Evolutionary conservation across 2,797 vertebrate species (phyloP).

Genomic region (Tangara arthus): DNA sequence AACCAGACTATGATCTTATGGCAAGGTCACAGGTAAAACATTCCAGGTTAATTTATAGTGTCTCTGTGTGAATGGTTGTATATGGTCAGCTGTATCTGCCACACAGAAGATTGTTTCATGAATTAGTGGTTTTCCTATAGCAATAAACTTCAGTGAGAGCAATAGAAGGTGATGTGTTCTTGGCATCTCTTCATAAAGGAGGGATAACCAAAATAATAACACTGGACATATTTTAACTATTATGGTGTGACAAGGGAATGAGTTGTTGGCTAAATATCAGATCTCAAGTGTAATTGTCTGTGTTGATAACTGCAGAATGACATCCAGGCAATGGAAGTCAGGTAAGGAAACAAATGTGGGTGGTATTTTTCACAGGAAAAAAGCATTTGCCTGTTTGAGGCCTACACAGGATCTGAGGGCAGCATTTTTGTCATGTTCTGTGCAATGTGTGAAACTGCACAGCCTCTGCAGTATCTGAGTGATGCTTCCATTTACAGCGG

Average conservation of each 20-base stretch:
- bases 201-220: constrained; percentile 25
- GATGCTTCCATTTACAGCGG: neutral
- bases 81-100: constrained; percentile 29
- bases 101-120: constrained; percentile 13
- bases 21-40: constrained; percentile 56
- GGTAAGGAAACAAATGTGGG: constrained; percentile 35
- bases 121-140: constrained; percentile 45
- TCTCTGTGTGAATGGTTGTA: constrained; percentile 54
- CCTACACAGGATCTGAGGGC: neutral
- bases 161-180: constrained; percentile 30
- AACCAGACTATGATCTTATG: constrained; percentile 21
- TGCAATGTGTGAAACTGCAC: neutral
- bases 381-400: neutral
- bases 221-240: constrained; percentile 38
- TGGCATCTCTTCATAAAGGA: constrained; percentile 39
- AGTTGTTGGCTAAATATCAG: constrained; percentile 33
- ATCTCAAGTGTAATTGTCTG: neutral
- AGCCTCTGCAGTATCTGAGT: neutral
- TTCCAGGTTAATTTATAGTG: constrained; percentile 46
- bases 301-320: neutral
- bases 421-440: neutral
- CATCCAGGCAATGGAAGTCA: neutral
- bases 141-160: constrained; percentile 36
- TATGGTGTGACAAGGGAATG: neutral
- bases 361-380: neutral